Evolutionary conservation across 1,140 invertebrate genomes (phyloP), one percentile per base, ranked within the genome.

Genomic region (Euwallacea similis): DNA sequence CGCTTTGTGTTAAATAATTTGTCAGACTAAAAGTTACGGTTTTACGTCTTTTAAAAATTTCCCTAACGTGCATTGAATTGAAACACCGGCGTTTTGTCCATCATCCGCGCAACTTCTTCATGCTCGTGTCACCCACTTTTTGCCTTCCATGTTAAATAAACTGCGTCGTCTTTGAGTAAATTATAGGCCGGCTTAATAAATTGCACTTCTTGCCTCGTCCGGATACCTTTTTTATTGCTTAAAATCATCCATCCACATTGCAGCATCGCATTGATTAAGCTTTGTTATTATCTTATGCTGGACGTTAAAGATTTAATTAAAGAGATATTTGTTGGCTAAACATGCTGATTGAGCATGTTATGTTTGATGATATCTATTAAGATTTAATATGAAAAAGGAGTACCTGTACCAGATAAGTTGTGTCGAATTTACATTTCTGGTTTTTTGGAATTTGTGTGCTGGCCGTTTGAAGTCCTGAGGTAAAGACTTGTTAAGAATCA

Each of bases 231-330:
- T 50, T 50, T 50, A 2, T 50, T 50, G 2, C 46, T 50, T 13
- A 13, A 50, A 50, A 50, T 50, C 46, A 50, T 50, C 46, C 9
- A 50, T 50, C 13, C 9, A 50, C 46, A 11, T 50, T 13, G 9
- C 46, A 10, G 13, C 46, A 13, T 50, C 46, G 46, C 9, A 50
- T 50, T 50, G 9, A 50, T 50, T 50, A 50, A 10, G 46, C 46
- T 13, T 50, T 50, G 13, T 50, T 50, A 50, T 50, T 50, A 50
- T 50, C 46, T 50, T 50, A 50, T 50, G 6, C 13, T 50, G 9
- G 46, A 50, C 46, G 46, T 50, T 50, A 50, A 50, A 50, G 46
- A 50, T 50, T 50, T 50, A 50, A 50, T 50, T 50, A 50, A 50
- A 50, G 13, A 11, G 13, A 50, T 50, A 13, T 50, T 50, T 50